Evolutionary conservation across 53 echinoderm and acorn worm species (phyloP), one percentile per base, ranked within the genome.

Genomic region (Stichopus horrens): DNA sequence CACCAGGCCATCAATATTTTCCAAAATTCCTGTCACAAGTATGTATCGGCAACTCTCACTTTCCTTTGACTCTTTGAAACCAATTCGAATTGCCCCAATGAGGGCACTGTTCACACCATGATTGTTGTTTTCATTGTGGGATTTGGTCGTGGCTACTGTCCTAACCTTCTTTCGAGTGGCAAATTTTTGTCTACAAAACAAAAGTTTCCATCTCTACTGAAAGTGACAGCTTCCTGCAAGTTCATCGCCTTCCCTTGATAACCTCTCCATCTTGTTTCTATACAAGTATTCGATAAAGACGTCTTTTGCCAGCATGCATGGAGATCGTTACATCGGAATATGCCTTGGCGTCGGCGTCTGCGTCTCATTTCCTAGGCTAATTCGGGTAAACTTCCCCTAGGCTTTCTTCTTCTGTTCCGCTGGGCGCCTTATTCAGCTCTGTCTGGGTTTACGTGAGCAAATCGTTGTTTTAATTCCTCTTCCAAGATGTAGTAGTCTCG

Each of bases 161-260:
- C 77, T 52, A 52, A 77, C 11, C 4, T 52, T 52, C 77, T 77
- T 77, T 21, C 76, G 22, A 6, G 37, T 22, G 23, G 76, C 76
- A 23, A 21, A 4, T 76, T n/a, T 76, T 21, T n/a, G 20, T 23
- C 11, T 21, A 21, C 21, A 76, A 21, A 8, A 23, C 53, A 54
- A 90, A 90, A 7, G 90, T 90, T 18, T 92, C 87, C 22, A 76
- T 54, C 19, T 90, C 88, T 5, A 93, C 79, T 54, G 55, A 93
- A 74, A 22, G 58, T 60, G 7, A 88, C 85, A 11, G 90, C 92
- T 11, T 89, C 89, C 20, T 73, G 79, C 77, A 11, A 52, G 52
- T 13, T 92, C 7, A 23, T 21, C 10, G 86, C 79, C 68, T 76
- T 89, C 2, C 86, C 75, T 37, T 77, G 77, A 13, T 54, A 77